Percentiles rank a stretch among this genome's conserved stretches.
Evolutionary conservation across 2,888 invertebrate species (phyloP).

Genomic region (Aelia acuminata): DNA sequence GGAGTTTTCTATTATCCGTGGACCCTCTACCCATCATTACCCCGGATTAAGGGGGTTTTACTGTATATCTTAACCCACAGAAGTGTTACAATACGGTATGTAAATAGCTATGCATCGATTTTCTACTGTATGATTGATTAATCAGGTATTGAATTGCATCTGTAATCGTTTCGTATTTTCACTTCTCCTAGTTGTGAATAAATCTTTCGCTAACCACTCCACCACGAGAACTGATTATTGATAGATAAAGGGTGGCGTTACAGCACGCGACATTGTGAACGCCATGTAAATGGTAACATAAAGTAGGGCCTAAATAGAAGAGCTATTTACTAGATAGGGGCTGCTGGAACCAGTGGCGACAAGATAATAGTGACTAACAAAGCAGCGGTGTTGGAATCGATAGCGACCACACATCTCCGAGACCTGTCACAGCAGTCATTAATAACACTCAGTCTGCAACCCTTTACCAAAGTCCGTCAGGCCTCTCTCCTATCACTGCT

Average conservation of each 20-base stretch:
- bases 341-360: not conserved
- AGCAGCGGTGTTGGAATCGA: slow-evolving; percentile 22
- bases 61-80: no score
- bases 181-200: no score
- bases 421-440: slow-evolving; percentile 13
- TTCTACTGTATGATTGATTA: no score
- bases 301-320: not conserved
- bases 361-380: slow-evolving; percentile 38
- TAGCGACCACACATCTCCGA: slow-evolving; percentile 2
- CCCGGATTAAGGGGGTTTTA: no score
- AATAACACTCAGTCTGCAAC: not conserved
- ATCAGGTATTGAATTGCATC: no score
- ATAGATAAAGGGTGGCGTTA: not conserved
- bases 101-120: no score
- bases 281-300: not conserved
- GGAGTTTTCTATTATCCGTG: no score
- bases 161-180: no score
- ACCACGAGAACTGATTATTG: not conserved
- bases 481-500: no score
- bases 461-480: not conserved
- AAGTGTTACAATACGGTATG: no score
- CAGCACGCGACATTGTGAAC: not conserved
- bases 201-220: no score
- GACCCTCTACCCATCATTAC: no score
- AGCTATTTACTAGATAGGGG: not conserved